Percentiles rank a stretch among this genome's conserved stretches.
These are phyloP conservation scores for Excalfactoria chinensis DNA, from an alignment of 2,113 vertebrate genomes.

Conservation along the genomic window DNA sequence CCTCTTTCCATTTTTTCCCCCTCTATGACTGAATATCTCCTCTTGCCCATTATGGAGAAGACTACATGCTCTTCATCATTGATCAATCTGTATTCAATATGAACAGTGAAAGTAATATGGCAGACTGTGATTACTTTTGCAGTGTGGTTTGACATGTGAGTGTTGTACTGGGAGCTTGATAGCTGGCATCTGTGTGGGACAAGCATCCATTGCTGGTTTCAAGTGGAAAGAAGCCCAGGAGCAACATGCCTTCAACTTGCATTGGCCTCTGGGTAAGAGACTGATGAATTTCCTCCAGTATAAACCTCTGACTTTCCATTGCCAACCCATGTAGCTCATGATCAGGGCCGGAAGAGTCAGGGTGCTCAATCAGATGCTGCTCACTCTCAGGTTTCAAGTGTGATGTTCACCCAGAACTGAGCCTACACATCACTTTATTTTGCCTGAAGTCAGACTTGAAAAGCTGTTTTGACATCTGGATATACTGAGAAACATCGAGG, in stretches of 20 bases:
- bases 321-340: not conserved
- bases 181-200: not conserved
- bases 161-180: not conserved
- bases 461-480: slow-evolving; percentile 11
- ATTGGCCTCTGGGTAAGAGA: not conserved
- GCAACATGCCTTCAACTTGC: not conserved
- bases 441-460: not conserved
- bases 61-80: rapidly evolving
- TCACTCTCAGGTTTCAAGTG: not conserved
- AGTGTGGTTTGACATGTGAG: not conserved
- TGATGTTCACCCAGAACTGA: not conserved
- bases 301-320: not conserved
- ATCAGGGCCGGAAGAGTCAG: not conserved
- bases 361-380: not conserved
- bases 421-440: not conserved
- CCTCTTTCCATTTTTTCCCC: not conserved
- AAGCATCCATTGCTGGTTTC: not conserved
- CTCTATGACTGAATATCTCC: not conserved
- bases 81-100: not conserved
- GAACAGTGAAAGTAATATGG: not conserved
- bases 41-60: not conserved
- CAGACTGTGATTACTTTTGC: not conserved
- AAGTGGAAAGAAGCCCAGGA: not conserved
- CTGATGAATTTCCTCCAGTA: not conserved
- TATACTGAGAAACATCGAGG: not conserved